Percentiles rank a stretch among this genome's conserved stretches.
phyloP scores from a whole-genome alignment of 2,888 invertebrate genomes.

The Pterostichus madidus region DNA sequence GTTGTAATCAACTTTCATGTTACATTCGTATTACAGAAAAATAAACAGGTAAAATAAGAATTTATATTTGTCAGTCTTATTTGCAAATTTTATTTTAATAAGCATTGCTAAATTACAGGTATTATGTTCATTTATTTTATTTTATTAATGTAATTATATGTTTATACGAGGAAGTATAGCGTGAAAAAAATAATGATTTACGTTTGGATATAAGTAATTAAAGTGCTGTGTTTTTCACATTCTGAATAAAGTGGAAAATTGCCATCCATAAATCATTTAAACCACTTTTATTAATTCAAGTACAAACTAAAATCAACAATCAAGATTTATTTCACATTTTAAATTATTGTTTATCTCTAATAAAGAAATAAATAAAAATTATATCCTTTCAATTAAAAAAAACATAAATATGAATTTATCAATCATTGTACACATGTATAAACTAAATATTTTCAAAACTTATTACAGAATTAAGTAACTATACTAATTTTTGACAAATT shows the following conservation, averaged over 20 bases:
- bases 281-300: not conserved
- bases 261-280: not conserved
- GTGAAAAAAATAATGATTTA: not conserved
- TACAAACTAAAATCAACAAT: not conserved
- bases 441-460: no score
- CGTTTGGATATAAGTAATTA: slow-evolving; percentile 1
- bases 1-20: slow-evolving; percentile 46
- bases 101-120: not conserved
- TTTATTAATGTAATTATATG: slow-evolving; percentile 5
- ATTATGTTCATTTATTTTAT: slow-evolving; percentile 1
- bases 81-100: slow-evolving; percentile 12
- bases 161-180: not conserved
- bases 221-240: not conserved
- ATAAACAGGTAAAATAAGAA: slow-evolving; percentile 46
- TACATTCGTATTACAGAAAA: slow-evolving; percentile 1
- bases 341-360: no score
- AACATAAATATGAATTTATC: no score
- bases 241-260: not conserved
- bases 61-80: slow-evolving; percentile 27
- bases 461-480: no score
- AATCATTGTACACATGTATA: no score
- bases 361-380: no score
- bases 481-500: no score
- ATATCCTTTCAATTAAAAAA: no score
- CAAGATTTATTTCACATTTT: no score